phyloP scores from a whole-genome alignment of 2,797 vertebrate species.

The Mergus octosetaceus region DNA sequence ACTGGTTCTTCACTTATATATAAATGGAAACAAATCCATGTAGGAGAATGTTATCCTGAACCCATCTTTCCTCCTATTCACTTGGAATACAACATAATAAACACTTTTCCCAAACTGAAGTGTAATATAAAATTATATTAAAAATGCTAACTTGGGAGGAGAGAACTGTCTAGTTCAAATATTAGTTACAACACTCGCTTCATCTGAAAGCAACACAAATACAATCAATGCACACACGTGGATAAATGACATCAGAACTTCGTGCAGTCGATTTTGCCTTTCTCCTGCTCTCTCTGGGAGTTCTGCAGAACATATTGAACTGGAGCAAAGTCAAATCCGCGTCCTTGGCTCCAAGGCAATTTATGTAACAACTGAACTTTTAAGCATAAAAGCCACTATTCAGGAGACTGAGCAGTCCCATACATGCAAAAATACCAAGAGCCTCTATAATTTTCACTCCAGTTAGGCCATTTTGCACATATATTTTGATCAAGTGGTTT shows the following conservation, averaged over 20 bases:
- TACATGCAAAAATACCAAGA: not conserved
- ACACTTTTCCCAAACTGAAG: not conserved
- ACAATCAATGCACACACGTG: constrained; percentile 20
- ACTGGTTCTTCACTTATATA: not conserved
- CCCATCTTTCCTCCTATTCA: not conserved
- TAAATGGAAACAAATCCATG: not conserved
- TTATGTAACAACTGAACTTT: constrained; percentile 9
- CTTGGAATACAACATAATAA: not conserved
- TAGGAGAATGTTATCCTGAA: not conserved
- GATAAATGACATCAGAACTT: constrained; percentile 53
- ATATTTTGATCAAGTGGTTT: not conserved
- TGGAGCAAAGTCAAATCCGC: constrained; percentile 31
- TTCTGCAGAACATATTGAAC: constrained; percentile 7
- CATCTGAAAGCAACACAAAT: constrained; percentile 50
- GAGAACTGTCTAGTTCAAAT: not conserved
- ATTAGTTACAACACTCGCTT: constrained; percentile 12
- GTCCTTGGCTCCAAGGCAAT: constrained; percentile 1
- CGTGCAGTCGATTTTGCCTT: not conserved
- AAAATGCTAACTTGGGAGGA: not conserved
- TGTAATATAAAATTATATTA: not conserved
- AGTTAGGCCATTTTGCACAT: not conserved
- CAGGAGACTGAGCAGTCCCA: not conserved
- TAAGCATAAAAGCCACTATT: not conserved
- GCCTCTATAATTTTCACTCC: not conserved
- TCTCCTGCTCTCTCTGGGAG: not conserved